These are phyloP conservation scores for Pardosa pseudoannulata DNA, from an alignment of 2,888 invertebrate genomes.

Conservation along the genomic window DNA sequence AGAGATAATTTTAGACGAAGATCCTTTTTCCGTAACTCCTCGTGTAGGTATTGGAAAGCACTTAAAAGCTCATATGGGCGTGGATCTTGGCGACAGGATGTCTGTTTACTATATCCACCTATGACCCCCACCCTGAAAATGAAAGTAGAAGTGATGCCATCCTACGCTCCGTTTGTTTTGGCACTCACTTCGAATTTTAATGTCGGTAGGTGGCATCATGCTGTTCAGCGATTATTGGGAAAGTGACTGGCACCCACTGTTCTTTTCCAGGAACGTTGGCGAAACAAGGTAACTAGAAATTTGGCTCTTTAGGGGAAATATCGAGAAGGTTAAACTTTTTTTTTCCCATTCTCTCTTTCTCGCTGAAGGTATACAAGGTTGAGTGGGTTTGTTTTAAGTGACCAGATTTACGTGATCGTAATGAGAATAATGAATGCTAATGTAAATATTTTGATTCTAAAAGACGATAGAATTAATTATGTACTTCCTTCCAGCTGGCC, in stretches of 20 bases:
- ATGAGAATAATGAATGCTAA: no score
- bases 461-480: no score
- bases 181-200: not conserved
- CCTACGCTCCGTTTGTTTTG: constrained; percentile 5
- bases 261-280: not conserved
- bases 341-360: no score
- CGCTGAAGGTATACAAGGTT: no score
- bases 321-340: no score
- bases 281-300: not conserved
- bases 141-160: not conserved
- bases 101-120: constrained; percentile 5
- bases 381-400: no score
- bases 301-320: not conserved
- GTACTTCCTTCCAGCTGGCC: no score
- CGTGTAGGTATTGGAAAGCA: not conserved
- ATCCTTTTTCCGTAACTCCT: not conserved
- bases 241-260: constrained; percentile 1
- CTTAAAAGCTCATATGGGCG: not conserved
- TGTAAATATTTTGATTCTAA: no score
- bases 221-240: not conserved
- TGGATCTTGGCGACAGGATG: not conserved
- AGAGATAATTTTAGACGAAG: not conserved
- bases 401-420: no score
- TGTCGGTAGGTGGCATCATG: not conserved
- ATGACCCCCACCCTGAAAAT: constrained; percentile 15